phyloP scores from a whole-genome alignment of 2,113 vertebrate species.

The Prionailurus bengalensis region DNA sequence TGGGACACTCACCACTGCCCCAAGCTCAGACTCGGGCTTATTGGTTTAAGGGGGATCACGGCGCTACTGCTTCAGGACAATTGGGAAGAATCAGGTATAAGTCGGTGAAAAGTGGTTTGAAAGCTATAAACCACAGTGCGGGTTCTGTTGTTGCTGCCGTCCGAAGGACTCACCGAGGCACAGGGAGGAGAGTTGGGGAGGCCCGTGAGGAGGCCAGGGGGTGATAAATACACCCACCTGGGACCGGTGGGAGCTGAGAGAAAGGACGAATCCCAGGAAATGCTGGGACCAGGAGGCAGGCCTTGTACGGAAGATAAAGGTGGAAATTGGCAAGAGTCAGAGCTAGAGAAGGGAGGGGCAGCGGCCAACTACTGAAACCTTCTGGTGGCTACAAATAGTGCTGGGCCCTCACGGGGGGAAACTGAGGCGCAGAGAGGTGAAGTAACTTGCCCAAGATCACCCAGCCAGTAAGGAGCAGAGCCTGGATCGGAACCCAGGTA shows the following conservation, averaged over 20 bases:
- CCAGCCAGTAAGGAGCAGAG: neutral
- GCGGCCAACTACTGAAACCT: neutral
- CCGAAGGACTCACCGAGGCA: neutral
- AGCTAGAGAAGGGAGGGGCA: neutral
- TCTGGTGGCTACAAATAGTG: neutral
- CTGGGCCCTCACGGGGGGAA: neutral
- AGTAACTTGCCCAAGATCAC: neutral
- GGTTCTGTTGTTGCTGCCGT: neutral
- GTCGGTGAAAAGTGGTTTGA: neutral
- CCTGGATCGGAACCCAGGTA: neutral
- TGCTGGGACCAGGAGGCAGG: neutral
- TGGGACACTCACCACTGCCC: neutral
- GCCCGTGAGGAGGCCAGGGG: accelerated
- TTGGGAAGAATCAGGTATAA: neutral
- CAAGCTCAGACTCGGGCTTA: neutral
- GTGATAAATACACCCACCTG: neutral
- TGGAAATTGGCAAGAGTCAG: neutral
- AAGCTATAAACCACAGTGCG: neutral
- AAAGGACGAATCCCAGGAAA: neutral
- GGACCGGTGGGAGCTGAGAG: neutral
- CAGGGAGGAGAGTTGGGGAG: neutral
- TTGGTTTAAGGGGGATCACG: neutral
- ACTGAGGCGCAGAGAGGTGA: neutral
- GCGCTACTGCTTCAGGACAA: neutral
- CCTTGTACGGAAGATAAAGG: neutral